Evolutionary conservation across 2,113 vertebrate genomes (phyloP).

Genomic region (Antechinus flavipes): DNA sequence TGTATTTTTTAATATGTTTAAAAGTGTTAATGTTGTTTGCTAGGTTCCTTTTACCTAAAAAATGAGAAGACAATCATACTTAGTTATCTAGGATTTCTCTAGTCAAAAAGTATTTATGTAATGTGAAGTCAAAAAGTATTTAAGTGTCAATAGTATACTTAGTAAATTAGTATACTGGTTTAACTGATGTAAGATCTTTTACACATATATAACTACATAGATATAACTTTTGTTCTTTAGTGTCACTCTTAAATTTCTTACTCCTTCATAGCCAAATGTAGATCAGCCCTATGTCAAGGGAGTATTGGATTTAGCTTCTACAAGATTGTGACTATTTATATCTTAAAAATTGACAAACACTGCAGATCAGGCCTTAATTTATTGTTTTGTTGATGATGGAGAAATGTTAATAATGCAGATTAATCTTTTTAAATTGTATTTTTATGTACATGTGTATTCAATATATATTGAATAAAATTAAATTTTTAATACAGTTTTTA

Average conservation of each 20-base stretch:
- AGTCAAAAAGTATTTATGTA: too few relatives aligned
- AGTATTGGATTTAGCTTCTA: too few relatives aligned
- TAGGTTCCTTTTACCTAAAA: not conserved
- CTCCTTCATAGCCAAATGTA: not conserved
- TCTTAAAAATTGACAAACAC: too few relatives aligned
- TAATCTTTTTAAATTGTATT: not conserved
- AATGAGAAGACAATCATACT: not conserved
- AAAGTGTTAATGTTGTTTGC: not conserved
- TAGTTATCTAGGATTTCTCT: not conserved
- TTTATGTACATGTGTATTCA: too few relatives aligned
- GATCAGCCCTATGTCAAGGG: too few relatives aligned
- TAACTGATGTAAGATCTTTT: not conserved
- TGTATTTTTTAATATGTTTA: not conserved
- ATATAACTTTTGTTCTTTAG: not conserved
- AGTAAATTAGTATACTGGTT: not conserved
- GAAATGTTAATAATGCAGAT: not conserved
- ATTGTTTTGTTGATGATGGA: not conserved
- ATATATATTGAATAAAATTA: not conserved
- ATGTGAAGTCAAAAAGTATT: not conserved
- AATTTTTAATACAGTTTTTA: not conserved
- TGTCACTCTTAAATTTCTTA: not conserved
- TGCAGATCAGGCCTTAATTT: too few relatives aligned
- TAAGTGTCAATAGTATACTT: not conserved
- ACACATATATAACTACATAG: not conserved
- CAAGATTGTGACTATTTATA: too few relatives aligned